phyloP scores from a whole-genome alignment of 2,113 vertebrate genomes.

The Fregata magnificens region DNA sequence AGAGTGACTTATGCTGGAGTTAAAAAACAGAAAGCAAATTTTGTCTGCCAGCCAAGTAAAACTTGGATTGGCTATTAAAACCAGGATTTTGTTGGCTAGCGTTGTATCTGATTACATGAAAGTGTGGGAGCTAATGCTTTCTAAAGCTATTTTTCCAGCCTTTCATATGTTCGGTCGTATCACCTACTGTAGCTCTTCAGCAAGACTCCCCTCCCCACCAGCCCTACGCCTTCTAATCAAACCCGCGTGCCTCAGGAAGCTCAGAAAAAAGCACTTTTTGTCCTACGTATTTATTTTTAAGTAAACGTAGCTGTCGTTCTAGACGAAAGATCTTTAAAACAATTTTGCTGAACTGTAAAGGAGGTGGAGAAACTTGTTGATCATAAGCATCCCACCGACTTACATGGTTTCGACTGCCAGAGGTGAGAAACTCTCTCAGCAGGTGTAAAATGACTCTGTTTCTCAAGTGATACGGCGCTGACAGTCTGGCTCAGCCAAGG shows the following conservation, averaged over 20 bases:
- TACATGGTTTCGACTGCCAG: neutral
- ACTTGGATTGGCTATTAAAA: conserved; percentile 47
- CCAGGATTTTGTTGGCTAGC: conserved; percentile 34
- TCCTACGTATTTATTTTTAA: neutral
- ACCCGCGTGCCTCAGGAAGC: neutral
- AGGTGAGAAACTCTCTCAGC: neutral
- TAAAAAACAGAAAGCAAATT: conserved; percentile 37
- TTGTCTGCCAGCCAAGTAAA: conserved; percentile 40
- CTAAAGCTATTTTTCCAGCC: conserved; percentile 16
- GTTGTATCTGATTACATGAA: conserved; percentile 25
- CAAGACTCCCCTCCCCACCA: neutral
- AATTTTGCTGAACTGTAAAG: neutral
- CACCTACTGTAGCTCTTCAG: neutral
- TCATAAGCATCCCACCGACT: neutral
- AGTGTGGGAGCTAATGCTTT: conserved; percentile 11
- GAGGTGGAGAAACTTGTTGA: neutral
- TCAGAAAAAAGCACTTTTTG: neutral
- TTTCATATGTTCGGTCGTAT: neutral
- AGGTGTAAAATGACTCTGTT: neutral
- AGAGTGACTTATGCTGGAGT: conserved; percentile 15
- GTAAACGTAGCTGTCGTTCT: neutral
- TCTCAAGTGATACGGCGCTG: neutral
- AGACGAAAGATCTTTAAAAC: neutral
- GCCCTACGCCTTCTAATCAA: neutral
- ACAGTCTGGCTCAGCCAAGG: neutral